phyloP scores from a whole-genome alignment of 2,113 vertebrate species.

The Atractosteus spatula region DNA sequence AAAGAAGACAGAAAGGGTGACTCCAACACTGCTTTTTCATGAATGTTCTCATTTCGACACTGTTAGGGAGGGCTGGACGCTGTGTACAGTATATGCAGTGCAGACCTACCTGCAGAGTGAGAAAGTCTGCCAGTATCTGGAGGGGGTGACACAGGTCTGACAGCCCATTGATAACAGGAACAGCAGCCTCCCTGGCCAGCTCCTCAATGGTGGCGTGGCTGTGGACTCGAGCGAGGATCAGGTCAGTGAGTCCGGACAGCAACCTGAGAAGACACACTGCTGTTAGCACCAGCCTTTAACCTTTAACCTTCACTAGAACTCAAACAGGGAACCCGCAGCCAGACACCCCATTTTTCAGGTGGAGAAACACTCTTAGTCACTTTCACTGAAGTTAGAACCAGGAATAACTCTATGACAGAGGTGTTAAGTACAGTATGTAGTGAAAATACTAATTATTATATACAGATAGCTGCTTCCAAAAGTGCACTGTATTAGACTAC shows the following conservation, averaged over 20 bases:
- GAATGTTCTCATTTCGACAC: background rate
- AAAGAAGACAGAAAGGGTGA: background rate
- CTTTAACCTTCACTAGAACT: background rate
- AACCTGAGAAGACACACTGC: conserved; percentile 63
- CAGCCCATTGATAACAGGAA: conserved; percentile 87
- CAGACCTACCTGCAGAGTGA: conserved; percentile 81
- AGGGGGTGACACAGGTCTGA: conserved; percentile 86
- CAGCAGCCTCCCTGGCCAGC: conserved; percentile 73
- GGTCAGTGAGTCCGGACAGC: conserved; percentile 82
- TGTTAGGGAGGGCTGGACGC: no score
- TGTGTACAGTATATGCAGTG: no score
- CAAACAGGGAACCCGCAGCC: no score
- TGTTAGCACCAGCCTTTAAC: background rate
- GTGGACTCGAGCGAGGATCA: conserved; percentile 84
- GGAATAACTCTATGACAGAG: no score
- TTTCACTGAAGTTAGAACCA: no score
- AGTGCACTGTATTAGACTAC: no score
- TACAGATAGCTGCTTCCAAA: no score
- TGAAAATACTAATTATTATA: no score
- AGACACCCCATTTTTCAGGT: no score
- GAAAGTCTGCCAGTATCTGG: conserved; percentile 91
- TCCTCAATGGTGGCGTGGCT: conserved; percentile 77
- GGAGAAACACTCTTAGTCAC: no score
- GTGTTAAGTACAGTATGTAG: no score
- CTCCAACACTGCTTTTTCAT: no score